Conservation (phyloP, 2,113 vertebrate genomes). For the Cyanistes caeruleus region DNA sequence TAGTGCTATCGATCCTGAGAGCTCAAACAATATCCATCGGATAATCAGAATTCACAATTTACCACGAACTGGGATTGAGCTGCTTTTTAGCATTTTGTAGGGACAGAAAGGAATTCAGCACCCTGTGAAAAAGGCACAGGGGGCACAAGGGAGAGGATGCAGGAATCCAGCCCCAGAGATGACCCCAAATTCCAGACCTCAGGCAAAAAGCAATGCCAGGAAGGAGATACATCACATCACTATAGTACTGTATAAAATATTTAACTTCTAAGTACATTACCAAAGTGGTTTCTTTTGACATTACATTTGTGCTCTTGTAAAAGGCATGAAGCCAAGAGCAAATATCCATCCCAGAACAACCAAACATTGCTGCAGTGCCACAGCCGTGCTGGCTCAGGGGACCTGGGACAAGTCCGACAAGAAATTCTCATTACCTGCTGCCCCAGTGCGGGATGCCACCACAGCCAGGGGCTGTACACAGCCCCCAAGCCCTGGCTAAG, state of each 20-base stretch:
- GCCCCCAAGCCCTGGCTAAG: not conserved
- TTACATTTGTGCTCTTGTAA: slow-evolving; percentile 58
- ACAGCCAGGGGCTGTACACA: not conserved
- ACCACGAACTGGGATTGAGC: not conserved
- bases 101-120: not conserved
- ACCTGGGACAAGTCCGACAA: not conserved
- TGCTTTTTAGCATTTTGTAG: not conserved
- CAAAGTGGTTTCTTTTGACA: slow-evolving; percentile 36
- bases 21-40: not conserved
- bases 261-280: slow-evolving; percentile 45
- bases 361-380: not conserved
- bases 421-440: slow-evolving; percentile 26
- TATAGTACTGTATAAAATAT: slow-evolving; percentile 43
- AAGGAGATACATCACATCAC: not conserved
- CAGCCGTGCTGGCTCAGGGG: not conserved
- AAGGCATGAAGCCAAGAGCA: slow-evolving; percentile 11
- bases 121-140: not conserved
- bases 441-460: not conserved
- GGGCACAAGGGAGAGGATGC: not conserved
- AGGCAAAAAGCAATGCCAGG: not conserved
- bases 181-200: not conserved
- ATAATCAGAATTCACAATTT: not conserved
- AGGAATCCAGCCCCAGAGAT: not conserved
- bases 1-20: not conserved
- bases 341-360: slow-evolving; percentile 38